Conservation (phyloP, 2,888 invertebrate genomes). For the Drosophila vallismaia region DNA sequence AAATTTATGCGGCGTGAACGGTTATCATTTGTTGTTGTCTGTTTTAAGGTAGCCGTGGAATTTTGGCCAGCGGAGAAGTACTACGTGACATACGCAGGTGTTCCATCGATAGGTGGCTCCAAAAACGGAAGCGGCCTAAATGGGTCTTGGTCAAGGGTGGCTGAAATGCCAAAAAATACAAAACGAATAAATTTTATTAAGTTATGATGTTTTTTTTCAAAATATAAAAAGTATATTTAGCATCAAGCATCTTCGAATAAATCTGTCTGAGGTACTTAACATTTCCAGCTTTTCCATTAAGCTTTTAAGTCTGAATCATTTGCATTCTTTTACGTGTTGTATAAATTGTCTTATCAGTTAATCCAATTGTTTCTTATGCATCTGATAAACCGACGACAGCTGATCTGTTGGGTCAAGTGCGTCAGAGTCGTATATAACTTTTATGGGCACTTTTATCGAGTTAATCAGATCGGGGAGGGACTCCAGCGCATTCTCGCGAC, state of each 20-base stretch:
- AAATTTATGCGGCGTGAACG: constrained; percentile 80
- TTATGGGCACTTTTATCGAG: constrained; percentile 62
- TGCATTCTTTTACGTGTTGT: background rate
- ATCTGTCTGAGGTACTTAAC: background rate
- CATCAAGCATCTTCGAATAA: background rate
- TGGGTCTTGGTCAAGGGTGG: constrained; percentile 73
- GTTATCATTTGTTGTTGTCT: constrained; percentile 54
- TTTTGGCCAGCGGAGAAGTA: constrained; percentile 25
- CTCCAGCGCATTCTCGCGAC: constrained; percentile 33
- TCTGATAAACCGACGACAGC: constrained; percentile 57
- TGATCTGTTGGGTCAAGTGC: constrained; percentile 67
- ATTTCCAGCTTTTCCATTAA: background rate
- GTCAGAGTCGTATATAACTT: constrained; percentile 64
- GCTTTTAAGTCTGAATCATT: background rate
- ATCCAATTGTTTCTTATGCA: constrained; percentile 13
- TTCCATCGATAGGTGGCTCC: constrained; percentile 35
- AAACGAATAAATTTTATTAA: background rate
- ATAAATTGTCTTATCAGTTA: background rate
- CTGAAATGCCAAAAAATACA: constrained; percentile 1
- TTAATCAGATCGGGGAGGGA: constrained; percentile 58
- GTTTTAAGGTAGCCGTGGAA: constrained; percentile 35
- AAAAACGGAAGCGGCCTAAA: constrained; percentile 48
- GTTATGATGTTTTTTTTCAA: no score
- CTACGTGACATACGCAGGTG: constrained; percentile 74
- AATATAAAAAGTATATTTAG: background rate